These are phyloP conservation scores for Gryllus longicercus DNA, from an alignment of 2,888 invertebrate species.

Conservation along the genomic window DNA sequence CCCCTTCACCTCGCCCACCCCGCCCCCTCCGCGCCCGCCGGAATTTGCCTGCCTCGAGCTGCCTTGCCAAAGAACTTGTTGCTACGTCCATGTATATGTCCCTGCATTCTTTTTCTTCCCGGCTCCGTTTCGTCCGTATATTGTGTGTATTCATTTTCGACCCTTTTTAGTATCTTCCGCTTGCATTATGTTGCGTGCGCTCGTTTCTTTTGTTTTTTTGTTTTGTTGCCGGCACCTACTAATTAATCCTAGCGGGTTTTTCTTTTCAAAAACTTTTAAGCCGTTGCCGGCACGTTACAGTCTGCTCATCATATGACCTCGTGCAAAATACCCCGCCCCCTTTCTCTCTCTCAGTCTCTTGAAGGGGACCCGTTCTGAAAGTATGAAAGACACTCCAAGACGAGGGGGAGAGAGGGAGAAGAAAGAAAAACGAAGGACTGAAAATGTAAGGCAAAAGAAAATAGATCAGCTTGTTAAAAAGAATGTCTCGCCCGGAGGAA, in stretches of 20 bases:
- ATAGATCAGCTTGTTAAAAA: conserved; percentile 17
- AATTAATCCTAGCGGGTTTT: conserved; percentile 33
- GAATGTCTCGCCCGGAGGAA: neutral
- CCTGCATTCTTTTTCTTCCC: neutral
- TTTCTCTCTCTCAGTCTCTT: neutral
- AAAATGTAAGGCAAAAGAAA: neutral
- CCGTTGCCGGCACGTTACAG: neutral
- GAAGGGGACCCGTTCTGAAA: neutral
- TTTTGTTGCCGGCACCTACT: conserved; percentile 31
- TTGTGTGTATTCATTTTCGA: conserved; percentile 7
- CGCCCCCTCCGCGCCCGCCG: neutral
- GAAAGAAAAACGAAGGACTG: neutral
- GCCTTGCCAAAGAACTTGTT: conserved; percentile 17
- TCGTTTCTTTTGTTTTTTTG: neutral
- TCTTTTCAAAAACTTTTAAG: conserved; percentile 24
- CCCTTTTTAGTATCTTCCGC: conserved; percentile 19
- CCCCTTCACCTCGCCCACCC: neutral
- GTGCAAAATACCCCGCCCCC: neutral
- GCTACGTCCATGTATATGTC: conserved; percentile 1
- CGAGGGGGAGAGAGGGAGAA: neutral
- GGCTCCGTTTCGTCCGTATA: neutral
- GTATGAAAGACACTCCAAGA: conserved; percentile 4
- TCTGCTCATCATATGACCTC: neutral
- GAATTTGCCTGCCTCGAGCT: conserved; percentile 11
- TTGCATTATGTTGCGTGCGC: conserved; percentile 17